Conservation (phyloP, 2,888 invertebrate species). For the Acrobasis consociella region DNA sequence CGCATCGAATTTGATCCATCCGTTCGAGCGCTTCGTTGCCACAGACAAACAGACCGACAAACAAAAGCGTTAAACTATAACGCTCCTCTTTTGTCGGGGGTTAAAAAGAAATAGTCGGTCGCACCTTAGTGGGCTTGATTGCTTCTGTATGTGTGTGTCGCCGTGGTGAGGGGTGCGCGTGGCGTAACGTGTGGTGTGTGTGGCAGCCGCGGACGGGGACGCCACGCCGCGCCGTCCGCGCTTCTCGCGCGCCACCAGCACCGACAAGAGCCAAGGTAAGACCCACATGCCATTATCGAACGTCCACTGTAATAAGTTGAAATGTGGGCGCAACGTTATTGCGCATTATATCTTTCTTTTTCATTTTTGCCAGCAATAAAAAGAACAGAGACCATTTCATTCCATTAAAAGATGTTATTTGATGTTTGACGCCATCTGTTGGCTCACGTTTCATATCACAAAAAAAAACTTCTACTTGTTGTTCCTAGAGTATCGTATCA, state of each 20-base stretch:
- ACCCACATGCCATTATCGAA: conserved; percentile 20
- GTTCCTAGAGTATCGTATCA: too few relatives aligned
- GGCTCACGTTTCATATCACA: too few relatives aligned
- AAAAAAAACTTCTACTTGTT: too few relatives aligned
- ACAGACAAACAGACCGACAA: too few relatives aligned
- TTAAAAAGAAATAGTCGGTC: not conserved
- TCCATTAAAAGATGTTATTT: too few relatives aligned
- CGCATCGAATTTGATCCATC: too few relatives aligned
- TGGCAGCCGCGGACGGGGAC: conserved; percentile 63
- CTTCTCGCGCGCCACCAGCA: conserved; percentile 79
- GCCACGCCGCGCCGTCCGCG: conserved; percentile 73
- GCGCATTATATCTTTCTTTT: not conserved
- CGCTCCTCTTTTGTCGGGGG: too few relatives aligned
- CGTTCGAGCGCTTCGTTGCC: too few relatives aligned
- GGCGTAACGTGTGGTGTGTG: conserved; percentile 44
- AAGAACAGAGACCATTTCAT: too few relatives aligned
- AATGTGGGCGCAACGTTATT: not conserved
- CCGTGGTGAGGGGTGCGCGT: conserved; percentile 21
- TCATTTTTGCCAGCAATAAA: too few relatives aligned
- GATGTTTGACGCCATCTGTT: too few relatives aligned
- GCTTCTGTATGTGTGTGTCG: conserved; percentile 32
- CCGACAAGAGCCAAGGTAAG: conserved; percentile 78
- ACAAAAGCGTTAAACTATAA: too few relatives aligned
- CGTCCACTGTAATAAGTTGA: not conserved
- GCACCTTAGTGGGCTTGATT: not conserved